Base-by-base conservation (phyloP, 2,888 invertebrate genomes). In the Troilus luridus region DNA sequence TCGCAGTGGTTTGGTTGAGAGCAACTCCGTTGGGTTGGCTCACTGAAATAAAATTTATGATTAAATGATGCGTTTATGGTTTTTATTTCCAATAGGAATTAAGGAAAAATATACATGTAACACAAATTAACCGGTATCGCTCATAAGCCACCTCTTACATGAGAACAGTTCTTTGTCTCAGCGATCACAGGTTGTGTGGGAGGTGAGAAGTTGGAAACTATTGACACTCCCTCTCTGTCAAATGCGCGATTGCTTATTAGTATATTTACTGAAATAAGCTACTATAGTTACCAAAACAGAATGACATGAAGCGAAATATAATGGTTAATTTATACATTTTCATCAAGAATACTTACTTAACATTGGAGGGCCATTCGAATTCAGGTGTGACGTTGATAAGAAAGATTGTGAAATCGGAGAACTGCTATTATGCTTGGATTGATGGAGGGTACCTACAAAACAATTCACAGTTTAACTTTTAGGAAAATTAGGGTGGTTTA, bases 321-420 rank as follows among this genome's bases (percentile, higher is more conserved):
- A 41, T 3, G 41, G 41, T 41, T 41, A 41, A 41, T 67, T 17
- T n/a, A 9, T 54, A 85, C 21, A 56, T 54, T 88, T 1, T 14
- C 17, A 64, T n/a, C 54, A 21, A 2, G 7, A 59, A 21, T 64
- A 89, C 89, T 62, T 54, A 92, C 92, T 91, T 59, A 92, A 58
- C 24, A 91, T 88, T 19, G 91, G 81, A 56, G 90, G 91, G 41
- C 88, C 60, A 56, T 90, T 88, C 1, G 92, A 92, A 81, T 91
- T 92, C 27, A 92, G 88, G 88, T 91, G 91, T 59, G 92, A 77
- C 67, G 92, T 91, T 92, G 93, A 93, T 81, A 93, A 91, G 91
- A 93, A 90, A 41, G 93, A 93, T 77, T 93, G 93, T 89, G 92
- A 93, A 24, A 93, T 91, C 14, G 93, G 93, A 41, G 93, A 93